A percentile compares a stretch with the other conserved stretches of the same genome.
Conservation (phyloP, 2,888 invertebrate species). For the Dolichopus griseipennis region DNA sequence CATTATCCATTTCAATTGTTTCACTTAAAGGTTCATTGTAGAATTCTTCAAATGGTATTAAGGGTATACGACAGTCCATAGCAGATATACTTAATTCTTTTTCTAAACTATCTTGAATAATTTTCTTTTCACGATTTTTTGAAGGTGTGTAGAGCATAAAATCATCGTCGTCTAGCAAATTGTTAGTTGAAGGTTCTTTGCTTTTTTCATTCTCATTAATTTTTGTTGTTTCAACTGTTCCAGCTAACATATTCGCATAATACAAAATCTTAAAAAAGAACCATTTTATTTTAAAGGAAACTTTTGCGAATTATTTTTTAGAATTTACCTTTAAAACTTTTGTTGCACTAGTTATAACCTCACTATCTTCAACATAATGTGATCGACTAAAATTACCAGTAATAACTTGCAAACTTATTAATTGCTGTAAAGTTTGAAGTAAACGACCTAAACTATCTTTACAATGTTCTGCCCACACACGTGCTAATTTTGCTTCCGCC, state of each 20-base stretch:
- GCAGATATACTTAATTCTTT: constrained; percentile 56
- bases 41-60: constrained; percentile 80
- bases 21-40: constrained; percentile 92
- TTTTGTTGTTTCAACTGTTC: constrained; percentile 60
- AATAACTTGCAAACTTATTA: constrained; percentile 77
- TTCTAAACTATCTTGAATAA: constrained; percentile 47
- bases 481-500: constrained; percentile 71
- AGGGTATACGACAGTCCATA: constrained; percentile 69
- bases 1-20: constrained; percentile 86
- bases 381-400: constrained; percentile 62
- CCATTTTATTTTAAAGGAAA: neutral
- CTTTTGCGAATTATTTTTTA: neutral
- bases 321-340: constrained; percentile 69
- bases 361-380: constrained; percentile 76
- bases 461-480: constrained; percentile 67
- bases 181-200: constrained; percentile 39
- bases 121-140: constrained; percentile 35
- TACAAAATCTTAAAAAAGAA: constrained; percentile 57
- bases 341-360: constrained; percentile 72
- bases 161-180: constrained; percentile 33
- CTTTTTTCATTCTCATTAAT: constrained; percentile 46
- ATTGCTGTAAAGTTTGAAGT: constrained; percentile 72
- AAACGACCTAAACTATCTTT: constrained; percentile 56
- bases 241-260: constrained; percentile 81
- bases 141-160: constrained; percentile 35